Conservation (phyloP, 2,797 vertebrate genomes). For the Aphelocoma californica region DNA sequence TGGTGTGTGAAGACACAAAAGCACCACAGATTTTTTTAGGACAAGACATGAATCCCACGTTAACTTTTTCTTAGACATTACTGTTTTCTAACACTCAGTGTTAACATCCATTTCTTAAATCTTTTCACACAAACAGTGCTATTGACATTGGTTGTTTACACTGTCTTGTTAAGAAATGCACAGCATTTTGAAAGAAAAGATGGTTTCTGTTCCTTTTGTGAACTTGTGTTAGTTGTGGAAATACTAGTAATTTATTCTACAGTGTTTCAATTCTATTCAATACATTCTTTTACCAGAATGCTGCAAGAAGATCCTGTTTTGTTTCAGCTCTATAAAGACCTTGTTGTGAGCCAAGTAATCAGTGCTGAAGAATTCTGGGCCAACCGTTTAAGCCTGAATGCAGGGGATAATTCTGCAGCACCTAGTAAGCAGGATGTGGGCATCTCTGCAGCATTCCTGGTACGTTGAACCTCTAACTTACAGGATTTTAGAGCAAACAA, state of each 20-base stretch:
- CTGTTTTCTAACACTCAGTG: not conserved
- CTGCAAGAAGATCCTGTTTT: constrained; percentile 98
- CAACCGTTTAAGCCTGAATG: constrained; percentile 88
- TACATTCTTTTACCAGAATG: constrained; percentile 85
- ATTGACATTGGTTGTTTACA: not conserved
- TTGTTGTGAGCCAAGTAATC: constrained; percentile 98
- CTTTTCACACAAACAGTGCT: not conserved
- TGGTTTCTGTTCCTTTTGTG: constrained; percentile 29
- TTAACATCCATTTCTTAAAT: not conserved
- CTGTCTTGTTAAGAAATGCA: not conserved
- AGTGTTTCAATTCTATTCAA: constrained; percentile 64
- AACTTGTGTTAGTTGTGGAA: constrained; percentile 15
- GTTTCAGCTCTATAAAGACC: constrained; percentile 98
- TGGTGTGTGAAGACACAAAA: not conserved
- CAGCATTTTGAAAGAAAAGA: constrained; percentile 15
- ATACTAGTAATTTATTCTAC: constrained; percentile 41
- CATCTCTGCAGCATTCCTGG: constrained; percentile 98
- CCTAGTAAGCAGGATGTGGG: constrained; percentile 94
- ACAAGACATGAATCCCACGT: not conserved
- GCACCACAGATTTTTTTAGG: not conserved
- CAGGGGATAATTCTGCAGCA: constrained; percentile 77
- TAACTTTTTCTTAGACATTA: not conserved
- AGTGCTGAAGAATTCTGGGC: constrained; percentile 99
- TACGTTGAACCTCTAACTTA: constrained; percentile 68
- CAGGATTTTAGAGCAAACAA: not conserved